Base-by-base conservation (phyloP, 2,888 invertebrate genomes). In the Melanchra persicariae region DNA sequence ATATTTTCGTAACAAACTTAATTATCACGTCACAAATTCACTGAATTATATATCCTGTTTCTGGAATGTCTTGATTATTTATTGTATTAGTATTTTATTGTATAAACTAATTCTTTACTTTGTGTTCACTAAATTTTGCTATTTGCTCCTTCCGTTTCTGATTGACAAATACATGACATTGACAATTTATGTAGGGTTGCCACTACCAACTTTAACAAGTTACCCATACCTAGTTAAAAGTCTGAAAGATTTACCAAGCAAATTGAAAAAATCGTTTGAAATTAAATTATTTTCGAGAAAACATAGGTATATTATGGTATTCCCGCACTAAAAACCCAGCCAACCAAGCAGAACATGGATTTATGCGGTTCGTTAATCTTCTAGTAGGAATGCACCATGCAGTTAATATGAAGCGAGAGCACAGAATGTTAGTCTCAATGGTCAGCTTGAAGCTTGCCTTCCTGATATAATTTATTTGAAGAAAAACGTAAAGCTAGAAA, bases 121-220 rank as follows among this genome's bases (percentile, higher is more conserved):
- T 62, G 52, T 9, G 24, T 40, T 45, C 26, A 70, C 1, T 59
- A 3, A 52, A 73, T 76, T 79, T 76, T 34, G 10, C 57, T 57
- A 60, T 58, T 54, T 74, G 22, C 24, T 55, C 10, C 22, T 67
- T 51, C 17, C 12, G 15, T 64, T 51, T 15, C n/a, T 24, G 60
- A 57, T 67, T 80, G 80, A 63, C 63, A 77, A 77, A 55, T 55
- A 57, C 70, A 40, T 70, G 80, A 77, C 80, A 74, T 51, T 59
- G 58, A 66, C 63, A 60, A 24, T 1, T 51, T 40, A 3, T 3
- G 4, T 4, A 15, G 59, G 40, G 63, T 22, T 77, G 74, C 80
- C 68, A 72, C 43, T n/a, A 45, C 2, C 30, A 40, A 26, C 10
- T 30, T 4, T 19, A 22, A 19, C 26, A 58, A 30, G 22, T 47